Percentiles rank a stretch among this genome's conserved stretches.
These are phyloP conservation scores for Apis mellifera DNA, from an alignment of 1,140 invertebrate species.

Conservation along the genomic window DNA sequence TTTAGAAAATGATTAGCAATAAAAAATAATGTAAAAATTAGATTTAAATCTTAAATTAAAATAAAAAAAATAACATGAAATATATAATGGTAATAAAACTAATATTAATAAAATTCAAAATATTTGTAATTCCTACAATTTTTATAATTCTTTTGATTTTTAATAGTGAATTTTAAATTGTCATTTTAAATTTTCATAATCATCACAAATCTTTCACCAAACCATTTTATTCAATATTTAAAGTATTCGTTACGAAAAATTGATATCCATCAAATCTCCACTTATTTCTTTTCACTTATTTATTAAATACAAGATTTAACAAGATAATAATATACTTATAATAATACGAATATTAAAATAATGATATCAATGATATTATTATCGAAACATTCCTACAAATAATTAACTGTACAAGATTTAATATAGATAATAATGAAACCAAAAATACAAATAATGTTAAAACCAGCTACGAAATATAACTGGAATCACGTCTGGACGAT, in stretches of 20 bases:
- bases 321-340: conserved; percentile 60
- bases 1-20: too few species aligned
- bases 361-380: conserved; percentile 51
- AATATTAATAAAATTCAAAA: too few species aligned
- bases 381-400: conserved; percentile 35
- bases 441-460: neutral
- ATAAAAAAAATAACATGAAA: too few species aligned
- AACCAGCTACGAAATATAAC: conserved; percentile 6
- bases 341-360: conserved; percentile 55
- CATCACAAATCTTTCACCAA: too few species aligned
- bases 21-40: too few species aligned
- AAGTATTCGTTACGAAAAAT: neutral
- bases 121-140: too few species aligned
- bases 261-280: neutral
- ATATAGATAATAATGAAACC: conserved; percentile 39
- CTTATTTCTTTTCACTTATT: conserved; percentile 46
- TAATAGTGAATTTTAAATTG: too few species aligned
- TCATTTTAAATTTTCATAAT: too few species aligned
- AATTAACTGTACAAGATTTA: conserved; percentile 60
- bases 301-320: conserved; percentile 69
- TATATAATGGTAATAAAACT: too few species aligned
- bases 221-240: too few species aligned
- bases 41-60: too few species aligned
- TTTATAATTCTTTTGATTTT: too few species aligned
- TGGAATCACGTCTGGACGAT: neutral